Evolutionary conservation across 2,888 invertebrate species (phyloP).

Genomic region (Tipula helvola): DNA sequence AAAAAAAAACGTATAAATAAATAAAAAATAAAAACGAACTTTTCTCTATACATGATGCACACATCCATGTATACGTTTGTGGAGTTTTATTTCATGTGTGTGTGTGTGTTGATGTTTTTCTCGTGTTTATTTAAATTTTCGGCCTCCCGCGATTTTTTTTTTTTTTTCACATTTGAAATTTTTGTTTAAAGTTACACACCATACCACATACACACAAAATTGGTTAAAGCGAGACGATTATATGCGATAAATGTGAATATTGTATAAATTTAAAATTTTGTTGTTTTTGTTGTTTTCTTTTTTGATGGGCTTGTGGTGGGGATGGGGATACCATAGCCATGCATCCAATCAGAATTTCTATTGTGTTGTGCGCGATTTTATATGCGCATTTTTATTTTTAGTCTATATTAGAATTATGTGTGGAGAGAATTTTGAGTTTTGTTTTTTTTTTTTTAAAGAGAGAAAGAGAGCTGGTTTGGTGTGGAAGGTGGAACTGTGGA

Average conservation of each 20-base stretch:
- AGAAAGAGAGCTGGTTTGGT: neutral
- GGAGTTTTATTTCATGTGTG: neutral
- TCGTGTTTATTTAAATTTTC: neutral
- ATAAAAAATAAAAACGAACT: neutral
- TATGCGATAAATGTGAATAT: neutral
- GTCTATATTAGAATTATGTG: neutral
- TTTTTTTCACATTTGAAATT: neutral
- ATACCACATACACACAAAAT: neutral
- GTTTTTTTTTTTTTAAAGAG: neutral
- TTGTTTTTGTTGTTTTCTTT: no score
- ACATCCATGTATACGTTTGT: neutral
- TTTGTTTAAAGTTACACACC: neutral
- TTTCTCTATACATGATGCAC: neutral
- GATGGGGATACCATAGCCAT: constrained; percentile 14
- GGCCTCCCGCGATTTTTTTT: constrained; percentile 8
- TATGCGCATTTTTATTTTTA: constrained; percentile 13
- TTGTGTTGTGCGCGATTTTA: constrained; percentile 15
- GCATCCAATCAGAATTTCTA: constrained; percentile 16
- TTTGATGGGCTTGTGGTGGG: neutral
- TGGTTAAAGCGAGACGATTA: neutral
- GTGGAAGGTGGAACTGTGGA: neutral
- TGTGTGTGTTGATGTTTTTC: neutral
- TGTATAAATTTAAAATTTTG: neutral
- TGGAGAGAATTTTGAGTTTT: neutral
- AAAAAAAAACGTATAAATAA: neutral